Evolutionary conservation across 1,140 invertebrate species (phyloP).

Genomic region (Ostrea denselamellosa): DNA sequence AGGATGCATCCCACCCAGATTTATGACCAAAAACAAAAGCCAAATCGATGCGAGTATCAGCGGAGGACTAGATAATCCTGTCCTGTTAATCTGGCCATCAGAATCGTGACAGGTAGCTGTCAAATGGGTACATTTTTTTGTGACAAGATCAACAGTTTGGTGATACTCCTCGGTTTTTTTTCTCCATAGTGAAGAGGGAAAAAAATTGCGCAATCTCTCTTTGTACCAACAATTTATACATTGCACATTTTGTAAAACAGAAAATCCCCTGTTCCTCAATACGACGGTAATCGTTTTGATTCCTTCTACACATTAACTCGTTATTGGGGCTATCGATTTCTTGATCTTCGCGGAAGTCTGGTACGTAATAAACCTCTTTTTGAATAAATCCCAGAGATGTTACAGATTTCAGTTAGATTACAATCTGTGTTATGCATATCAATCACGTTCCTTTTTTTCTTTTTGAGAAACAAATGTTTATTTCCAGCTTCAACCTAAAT

Average conservation of each 20-base stretch:
- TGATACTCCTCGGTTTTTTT: background rate
- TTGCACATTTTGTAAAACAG: background rate
- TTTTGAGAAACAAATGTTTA: background rate
- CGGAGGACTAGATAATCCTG: background rate
- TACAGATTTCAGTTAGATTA: background rate
- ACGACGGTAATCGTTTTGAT: background rate
- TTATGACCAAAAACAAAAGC: conserved; percentile 3
- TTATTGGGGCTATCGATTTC: background rate
- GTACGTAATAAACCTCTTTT: background rate
- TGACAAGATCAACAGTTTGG: background rate
- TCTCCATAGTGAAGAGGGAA: no score
- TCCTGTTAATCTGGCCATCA: conserved; percentile 10
- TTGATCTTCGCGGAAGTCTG: background rate
- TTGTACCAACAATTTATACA: no score
- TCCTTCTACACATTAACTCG: background rate
- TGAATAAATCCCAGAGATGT: background rate
- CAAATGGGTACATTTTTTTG: background rate
- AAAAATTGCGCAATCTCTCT: no score
- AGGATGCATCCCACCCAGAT: conserved; percentile 19
- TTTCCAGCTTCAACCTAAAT: conserved; percentile 4
- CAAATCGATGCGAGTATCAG: background rate
- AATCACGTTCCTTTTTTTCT: background rate
- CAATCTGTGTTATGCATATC: background rate
- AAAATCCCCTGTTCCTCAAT: background rate
- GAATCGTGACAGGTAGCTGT: background rate